Base-by-base conservation (phyloP, 1,140 invertebrate species). In the Euglossa dilemma region DNA sequence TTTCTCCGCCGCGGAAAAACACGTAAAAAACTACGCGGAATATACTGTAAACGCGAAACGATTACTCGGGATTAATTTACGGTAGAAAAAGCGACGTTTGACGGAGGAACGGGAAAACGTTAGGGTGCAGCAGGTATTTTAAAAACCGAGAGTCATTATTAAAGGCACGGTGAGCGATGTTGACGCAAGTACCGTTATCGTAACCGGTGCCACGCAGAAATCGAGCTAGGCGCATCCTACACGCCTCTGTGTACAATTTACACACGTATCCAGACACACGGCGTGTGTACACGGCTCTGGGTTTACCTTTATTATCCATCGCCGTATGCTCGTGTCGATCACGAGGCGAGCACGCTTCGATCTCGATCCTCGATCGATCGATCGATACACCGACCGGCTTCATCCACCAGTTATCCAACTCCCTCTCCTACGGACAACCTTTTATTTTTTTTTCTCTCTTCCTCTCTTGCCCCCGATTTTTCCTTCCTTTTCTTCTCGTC, bases 151-250 rank as follows among this genome's bases (percentile, higher is more conserved):
- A 45, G 69, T 80, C 69, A 23, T 80, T 73, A 73, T 80, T 80
- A 73, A 69, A 80, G 3, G 47, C 69, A 14, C 1, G 25, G 45
- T 25, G 57, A 54, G 20, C 54, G 57, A 54, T 70, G 78, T 80
- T 80, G 69, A 80, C 69, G 18, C 78, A 18, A 80, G 54, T 75
- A 45, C 77, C 83, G 84, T 81, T 86, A 80, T 86, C 63, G 66
- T 84, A 63, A 61, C 77, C 28, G 54, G 36, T 61, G 69, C 64
- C 85, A 54, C 67, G 71, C 74, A 79, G 85, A 86, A 86, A 85
- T 85, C 74, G 77, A 85, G 80, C 79, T 70, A 81, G 77, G 83
- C 66, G 83, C 83, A 84, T 85, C 83, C 83, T 80, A 80, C 85
- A 81, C 78, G 78, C 78, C 77, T 59, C 57, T 86, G 72, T 85